Base-by-base conservation (phyloP, 2,797 vertebrate species). In the Esox lucius region DNA sequence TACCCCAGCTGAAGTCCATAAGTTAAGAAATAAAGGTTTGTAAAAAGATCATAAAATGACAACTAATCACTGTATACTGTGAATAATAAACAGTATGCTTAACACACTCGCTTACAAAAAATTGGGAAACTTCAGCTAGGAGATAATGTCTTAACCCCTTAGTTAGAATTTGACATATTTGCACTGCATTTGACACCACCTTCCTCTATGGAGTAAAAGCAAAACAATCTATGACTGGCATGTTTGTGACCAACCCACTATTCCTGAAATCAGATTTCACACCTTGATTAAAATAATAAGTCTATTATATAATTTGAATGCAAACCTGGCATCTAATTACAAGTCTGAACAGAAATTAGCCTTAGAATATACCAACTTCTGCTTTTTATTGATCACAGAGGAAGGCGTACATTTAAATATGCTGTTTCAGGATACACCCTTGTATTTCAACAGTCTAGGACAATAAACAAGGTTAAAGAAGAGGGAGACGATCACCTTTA, bases 321-420 rank as follows among this genome's bases (percentile, higher is more conserved):
- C 56, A 72, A 74, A 65, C 2, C 26, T 51, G 49, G 15, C 49
- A 69, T 81, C 74, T 75, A 76, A 83, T 75, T 4, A n/a, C 75
- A 71, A 74, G 71, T 86, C 66, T 85, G 78, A 72, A 77, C 71
- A 53, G 89, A 88, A 76, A 86, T 83, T 80, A 39, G 35, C 35
- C 35, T 5, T 39, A 90, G 92, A 90, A 78, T 93, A 93, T 89
- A 94, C 85, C 95, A 93, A 87, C 90, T 87, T 89, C 80, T 87
- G 89, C 87, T 91, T 91, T 91, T 91, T 93, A 90, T 90, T 91
- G 79, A 87, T 82, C 94, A 92, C 90, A 95, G 94, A 94, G 92
- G 90, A 82, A 89, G 88, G 91, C 90, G 89, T 90, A 92, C 87
- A 93, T 91, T 81, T 92, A 96, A 95, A 94, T 94, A 97, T 94